These are phyloP conservation scores for Setophaga coronata DNA, from an alignment of 2,113 vertebrate genomes.

Conservation along the genomic window DNA sequence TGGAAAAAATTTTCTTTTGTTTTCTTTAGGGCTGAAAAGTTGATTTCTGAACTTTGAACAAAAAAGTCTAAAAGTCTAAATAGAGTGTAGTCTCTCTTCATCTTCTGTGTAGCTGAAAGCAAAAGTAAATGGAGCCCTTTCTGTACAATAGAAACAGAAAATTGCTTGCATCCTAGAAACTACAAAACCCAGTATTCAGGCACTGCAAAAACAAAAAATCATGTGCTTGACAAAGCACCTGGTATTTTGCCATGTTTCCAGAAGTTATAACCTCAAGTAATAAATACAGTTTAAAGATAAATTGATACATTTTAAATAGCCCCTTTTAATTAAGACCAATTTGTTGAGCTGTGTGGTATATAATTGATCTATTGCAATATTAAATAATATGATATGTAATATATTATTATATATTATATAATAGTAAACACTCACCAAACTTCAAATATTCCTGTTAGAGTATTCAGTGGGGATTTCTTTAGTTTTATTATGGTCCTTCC, in stretches of 20 bases:
- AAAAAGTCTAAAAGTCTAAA: not conserved
- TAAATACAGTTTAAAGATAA: not conserved
- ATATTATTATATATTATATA: not conserved
- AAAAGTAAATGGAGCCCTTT: not conserved
- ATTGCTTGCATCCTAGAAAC: not conserved
- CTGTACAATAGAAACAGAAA: not conserved
- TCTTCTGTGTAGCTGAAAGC: not conserved
- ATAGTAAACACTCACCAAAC: not conserved
- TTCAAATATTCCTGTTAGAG: not conserved
- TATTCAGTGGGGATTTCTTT: not conserved
- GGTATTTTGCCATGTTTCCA: not conserved
- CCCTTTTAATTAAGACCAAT: not conserved
- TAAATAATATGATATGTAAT: not conserved
- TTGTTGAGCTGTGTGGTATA: not conserved
- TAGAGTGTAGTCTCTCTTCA: not conserved
- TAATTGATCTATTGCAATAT: not conserved
- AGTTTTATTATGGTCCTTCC: not conserved
- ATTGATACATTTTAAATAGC: not conserved
- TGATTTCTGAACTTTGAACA: not conserved
- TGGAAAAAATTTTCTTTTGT: not conserved
- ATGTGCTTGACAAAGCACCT: not conserved
- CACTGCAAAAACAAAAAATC: not conserved
- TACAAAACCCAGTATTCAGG: not conserved
- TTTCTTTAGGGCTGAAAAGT: not conserved
- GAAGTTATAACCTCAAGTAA: not conserved